Evolutionary conservation across 1,140 invertebrate genomes (phyloP), one percentile per base, ranked within the genome.

Genomic region (Ptiloglossa arizonensis): DNA sequence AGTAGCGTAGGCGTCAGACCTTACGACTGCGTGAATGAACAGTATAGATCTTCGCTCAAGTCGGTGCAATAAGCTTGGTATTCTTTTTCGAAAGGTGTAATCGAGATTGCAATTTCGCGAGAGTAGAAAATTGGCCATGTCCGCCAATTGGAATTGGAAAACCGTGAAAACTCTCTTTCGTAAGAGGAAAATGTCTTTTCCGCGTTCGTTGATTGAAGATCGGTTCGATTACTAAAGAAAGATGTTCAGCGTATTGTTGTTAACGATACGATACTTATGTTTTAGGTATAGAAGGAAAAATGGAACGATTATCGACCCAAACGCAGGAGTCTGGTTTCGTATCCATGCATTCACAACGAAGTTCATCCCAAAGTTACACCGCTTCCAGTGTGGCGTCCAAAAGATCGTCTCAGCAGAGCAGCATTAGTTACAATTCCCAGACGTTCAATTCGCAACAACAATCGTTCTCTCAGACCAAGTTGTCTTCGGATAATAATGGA

Each of bases 311-410:
- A 27, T 93, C 92, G 29, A 93, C 92, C n/a, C 91, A 93, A 69
- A 93, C 92, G 1, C 91, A 93, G 69, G 92, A 93, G 75, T 95
- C 95, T 71, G 96, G 96, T 76, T 96, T 97, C 89, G 94, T 96
- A 62, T 96, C 96, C 4, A 95, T 96, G 93, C 94, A 95, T 74
- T 95, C 94, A 29, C 93, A 94, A 81, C 91, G 94, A 81, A 95
- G 94, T 59, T 94, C 94, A 32, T 93, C 93, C 4, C 94, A 94
- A 82, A 94, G 94, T 83, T 95, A 94, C 67, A 93, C 93, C 3
- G 76, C 89, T 8, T 89, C 91, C 19, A 89, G 90, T 27, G 93
- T 94, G 62, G 93, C 94, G 71, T 94, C 94, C 8, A 94, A 94
- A 87, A 92, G 91, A 85, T 94, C 93, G 76, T 94, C 93, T 0